These are phyloP conservation scores for Ivindomyrus marchei DNA, from an alignment of 2,113 vertebrate genomes.

Conservation along the genomic window DNA sequence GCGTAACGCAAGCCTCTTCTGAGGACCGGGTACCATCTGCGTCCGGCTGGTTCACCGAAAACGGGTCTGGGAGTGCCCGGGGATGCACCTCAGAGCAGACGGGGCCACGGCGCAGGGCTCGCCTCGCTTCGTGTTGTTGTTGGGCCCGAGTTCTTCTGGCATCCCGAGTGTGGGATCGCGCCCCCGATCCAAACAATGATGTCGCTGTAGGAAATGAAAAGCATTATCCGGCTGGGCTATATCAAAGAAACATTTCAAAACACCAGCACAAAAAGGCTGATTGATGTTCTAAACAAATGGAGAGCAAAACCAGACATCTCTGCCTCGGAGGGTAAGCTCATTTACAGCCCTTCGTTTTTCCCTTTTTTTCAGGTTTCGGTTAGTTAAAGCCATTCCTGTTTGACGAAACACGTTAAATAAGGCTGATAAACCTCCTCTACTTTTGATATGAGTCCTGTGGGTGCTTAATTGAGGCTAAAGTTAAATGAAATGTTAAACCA, in stretches of 20 bases:
- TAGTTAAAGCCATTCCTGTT: neutral
- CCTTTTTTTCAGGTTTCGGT: neutral
- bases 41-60: neutral
- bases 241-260: slow-evolving; percentile 34
- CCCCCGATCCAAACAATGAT: slow-evolving; percentile 30
- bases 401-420: neutral
- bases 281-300: slow-evolving; percentile 31
- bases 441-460: neutral
- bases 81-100: neutral
- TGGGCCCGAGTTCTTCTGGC: neutral
- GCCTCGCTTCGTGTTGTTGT: slow-evolving; percentile 9
- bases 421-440: neutral
- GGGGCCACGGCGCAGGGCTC: neutral
- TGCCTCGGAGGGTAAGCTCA: neutral
- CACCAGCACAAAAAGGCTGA: slow-evolving; percentile 24
- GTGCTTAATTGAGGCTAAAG: neutral
- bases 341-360: neutral
- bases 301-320: slow-evolving; percentile 27
- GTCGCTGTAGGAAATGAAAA: slow-evolving; percentile 35
- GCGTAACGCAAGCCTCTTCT: slow-evolving; percentile 24
- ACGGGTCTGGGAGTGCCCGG: neutral
- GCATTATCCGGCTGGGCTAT: slow-evolving; percentile 29
- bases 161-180: neutral
- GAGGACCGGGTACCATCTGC: slow-evolving; percentile 20
- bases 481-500: neutral